Percentiles rank a stretch among this genome's conserved stretches.
Evolutionary conservation across 1,140 invertebrate species (phyloP).

Genomic region (Cylas formicarius): DNA sequence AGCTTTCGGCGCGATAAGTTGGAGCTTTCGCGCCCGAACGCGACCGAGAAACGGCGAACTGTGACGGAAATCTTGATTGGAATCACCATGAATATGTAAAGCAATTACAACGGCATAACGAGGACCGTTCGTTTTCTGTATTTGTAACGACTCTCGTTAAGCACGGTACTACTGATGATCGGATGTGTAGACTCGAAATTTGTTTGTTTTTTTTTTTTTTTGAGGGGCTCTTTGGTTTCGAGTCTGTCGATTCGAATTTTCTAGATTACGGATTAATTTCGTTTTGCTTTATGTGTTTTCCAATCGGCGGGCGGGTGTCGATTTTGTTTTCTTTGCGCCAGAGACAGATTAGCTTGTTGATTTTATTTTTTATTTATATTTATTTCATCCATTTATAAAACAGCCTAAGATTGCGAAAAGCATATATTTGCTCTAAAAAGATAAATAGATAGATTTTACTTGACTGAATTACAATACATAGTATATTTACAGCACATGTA

Average conservation of each 20-base stretch:
- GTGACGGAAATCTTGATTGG: constrained; percentile 13
- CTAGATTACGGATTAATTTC: neutral
- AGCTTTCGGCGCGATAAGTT: constrained; percentile 18
- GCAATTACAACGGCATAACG: constrained; percentile 15
- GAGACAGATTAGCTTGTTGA: too few species aligned
- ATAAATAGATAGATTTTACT: too few species aligned
- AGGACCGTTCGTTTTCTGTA: constrained; percentile 9
- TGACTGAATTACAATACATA: too few species aligned
- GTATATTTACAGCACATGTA: too few species aligned
- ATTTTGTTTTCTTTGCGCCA: constrained; percentile 6
- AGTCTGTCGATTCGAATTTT: neutral
- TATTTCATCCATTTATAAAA: too few species aligned
- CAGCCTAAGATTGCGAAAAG: too few species aligned
- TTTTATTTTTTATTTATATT: too few species aligned
- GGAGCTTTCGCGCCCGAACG: constrained; percentile 9
- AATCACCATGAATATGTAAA: constrained; percentile 20
- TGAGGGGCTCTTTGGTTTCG: neutral
- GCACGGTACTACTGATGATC: too few species aligned
- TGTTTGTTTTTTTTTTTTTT: constrained; percentile 5
- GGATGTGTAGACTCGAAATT: neutral
- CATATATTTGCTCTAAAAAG: too few species aligned
- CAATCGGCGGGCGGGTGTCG: neutral
- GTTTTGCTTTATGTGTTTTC: neutral
- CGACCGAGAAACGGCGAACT: constrained; percentile 5
- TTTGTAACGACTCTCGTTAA: constrained; percentile 6